A percentile compares a stretch with the other conserved stretches of the same genome.
phyloP scores from a whole-genome alignment of 2,888 invertebrate genomes.

The Cantharis lateralis region DNA sequence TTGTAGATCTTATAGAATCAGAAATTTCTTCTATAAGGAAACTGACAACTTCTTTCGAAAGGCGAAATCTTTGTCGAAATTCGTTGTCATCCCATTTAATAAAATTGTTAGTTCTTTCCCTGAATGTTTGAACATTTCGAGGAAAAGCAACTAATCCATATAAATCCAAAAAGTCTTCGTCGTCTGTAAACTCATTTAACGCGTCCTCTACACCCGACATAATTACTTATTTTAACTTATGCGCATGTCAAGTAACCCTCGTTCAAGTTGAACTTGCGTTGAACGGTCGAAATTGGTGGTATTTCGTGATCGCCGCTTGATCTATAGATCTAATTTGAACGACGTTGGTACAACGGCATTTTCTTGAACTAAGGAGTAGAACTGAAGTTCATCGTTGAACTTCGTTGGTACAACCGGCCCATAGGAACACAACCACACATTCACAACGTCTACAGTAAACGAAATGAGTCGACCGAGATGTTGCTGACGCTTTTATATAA shows the following conservation, averaged over 20 bases:
- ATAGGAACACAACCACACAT: conserved; percentile 82
- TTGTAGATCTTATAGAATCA: too few relatives aligned
- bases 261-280: too few relatives aligned
- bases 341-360: too few relatives aligned
- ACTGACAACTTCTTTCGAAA: conserved; percentile 1
- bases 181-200: conserved; percentile 1
- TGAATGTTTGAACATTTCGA: not conserved
- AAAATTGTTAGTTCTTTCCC: conserved; percentile 6
- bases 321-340: too few relatives aligned
- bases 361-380: too few relatives aligned
- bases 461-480: conserved; percentile 40
- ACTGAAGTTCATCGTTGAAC: too few relatives aligned
- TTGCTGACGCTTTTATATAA: conserved; percentile 38
- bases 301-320: too few relatives aligned
- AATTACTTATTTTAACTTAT: too few relatives aligned
- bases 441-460: conserved; percentile 61
- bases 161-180: conserved; percentile 16
- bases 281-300: too few relatives aligned
- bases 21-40: not conserved
- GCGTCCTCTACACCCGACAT: too few relatives aligned
- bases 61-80: conserved; percentile 8
- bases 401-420: too few relatives aligned
- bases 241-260: too few relatives aligned
- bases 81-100: conserved; percentile 8
- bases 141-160: not conserved